These are phyloP conservation scores for Lasioglossum vierecki DNA, from an alignment of 2,888 invertebrate genomes.

Conservation along the genomic window DNA sequence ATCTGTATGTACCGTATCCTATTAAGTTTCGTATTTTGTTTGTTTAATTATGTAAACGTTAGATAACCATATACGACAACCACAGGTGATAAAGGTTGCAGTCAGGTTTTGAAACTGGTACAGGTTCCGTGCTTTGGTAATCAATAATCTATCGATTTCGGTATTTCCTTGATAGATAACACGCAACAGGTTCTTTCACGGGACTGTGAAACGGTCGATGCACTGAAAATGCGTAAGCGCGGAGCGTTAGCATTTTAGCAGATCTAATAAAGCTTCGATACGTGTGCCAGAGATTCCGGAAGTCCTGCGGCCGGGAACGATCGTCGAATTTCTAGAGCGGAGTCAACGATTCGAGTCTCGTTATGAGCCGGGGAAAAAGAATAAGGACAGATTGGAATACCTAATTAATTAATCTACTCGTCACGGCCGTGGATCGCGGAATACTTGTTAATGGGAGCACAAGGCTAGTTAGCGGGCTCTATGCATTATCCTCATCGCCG, in stretches of 20 bases:
- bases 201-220: not conserved
- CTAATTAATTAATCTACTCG: constrained; percentile 68
- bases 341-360: constrained; percentile 51
- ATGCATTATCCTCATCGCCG: constrained; percentile 39
- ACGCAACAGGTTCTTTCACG: not conserved
- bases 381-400: constrained; percentile 47
- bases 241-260: not conserved
- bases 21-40: not conserved
- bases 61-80: not conserved
- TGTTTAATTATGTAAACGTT: not conserved
- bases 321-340: constrained; percentile 66
- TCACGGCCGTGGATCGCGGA: constrained; percentile 71
- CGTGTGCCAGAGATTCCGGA: constrained; percentile 43
- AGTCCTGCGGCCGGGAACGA: constrained; percentile 14
- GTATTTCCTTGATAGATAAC: not conserved
- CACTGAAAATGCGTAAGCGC: not conserved
- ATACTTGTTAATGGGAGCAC: constrained; percentile 83
- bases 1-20: no score
- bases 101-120: not conserved
- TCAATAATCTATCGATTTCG: not conserved
- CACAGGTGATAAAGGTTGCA: not conserved
- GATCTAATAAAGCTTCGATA: constrained; percentile 14
- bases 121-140: not conserved
- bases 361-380: constrained; percentile 38
- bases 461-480: constrained; percentile 64